Evolutionary conservation across 1,140 invertebrate genomes (phyloP).

Genomic region (Neodiprion lecontei): DNA sequence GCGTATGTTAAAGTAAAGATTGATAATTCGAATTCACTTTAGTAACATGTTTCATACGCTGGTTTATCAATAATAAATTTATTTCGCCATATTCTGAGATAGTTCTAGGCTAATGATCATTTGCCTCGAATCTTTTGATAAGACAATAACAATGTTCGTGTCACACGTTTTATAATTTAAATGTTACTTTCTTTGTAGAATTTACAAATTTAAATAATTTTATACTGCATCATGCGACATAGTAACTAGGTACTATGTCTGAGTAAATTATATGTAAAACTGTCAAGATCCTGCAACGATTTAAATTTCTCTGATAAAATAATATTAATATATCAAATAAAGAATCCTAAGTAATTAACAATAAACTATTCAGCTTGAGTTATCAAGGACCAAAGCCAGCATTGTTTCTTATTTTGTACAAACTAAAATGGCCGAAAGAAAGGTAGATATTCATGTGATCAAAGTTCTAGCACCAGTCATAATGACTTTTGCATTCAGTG

Average conservation of each 20-base stretch:
- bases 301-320: neutral
- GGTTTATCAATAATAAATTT: neutral
- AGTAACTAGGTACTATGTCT: neutral
- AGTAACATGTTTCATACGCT: neutral
- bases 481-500: too few relatives aligned
- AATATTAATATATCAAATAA: slow-evolving; percentile 12
- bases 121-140: slow-evolving; percentile 20
- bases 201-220: slow-evolving; percentile 39
- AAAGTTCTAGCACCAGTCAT: too few relatives aligned
- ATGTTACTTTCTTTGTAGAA: slow-evolving; percentile 33
- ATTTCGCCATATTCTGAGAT: slow-evolving; percentile 21
- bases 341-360: slow-evolving; percentile 9
- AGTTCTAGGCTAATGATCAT: slow-evolving; percentile 18
- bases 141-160: neutral
- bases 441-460: slow-evolving; percentile 18
- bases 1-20: neutral
- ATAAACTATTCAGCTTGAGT: neutral
- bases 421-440: slow-evolving; percentile 26
- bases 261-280: neutral
- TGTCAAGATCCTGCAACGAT: slow-evolving; percentile 12
- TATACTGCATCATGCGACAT: slow-evolving; percentile 28
- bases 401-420: slow-evolving; percentile 8
- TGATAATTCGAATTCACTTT: neutral
- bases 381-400: slow-evolving; percentile 10
- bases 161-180: slow-evolving; percentile 13